Evolutionary conservation across 2,888 invertebrate species (phyloP).

Genomic region (Exephanes ischioxanthus): DNA sequence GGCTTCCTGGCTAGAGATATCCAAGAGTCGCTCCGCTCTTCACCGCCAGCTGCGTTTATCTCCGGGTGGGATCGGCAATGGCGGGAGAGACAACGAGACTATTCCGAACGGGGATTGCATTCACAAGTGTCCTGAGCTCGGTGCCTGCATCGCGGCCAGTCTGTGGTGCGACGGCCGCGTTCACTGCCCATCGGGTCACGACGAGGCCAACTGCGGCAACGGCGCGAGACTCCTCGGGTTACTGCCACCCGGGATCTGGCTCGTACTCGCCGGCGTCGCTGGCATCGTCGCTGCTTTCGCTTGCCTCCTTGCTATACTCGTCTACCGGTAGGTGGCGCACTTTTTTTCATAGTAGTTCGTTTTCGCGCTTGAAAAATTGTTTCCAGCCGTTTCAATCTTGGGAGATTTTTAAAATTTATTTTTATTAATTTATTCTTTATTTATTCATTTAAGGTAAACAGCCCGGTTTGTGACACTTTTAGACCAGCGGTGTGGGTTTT

Average conservation of each 20-base stretch:
- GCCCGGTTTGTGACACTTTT: too few relatives aligned
- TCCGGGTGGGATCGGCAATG: slow-evolving; percentile 74
- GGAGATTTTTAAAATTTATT: too few relatives aligned
- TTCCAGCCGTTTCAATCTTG: too few relatives aligned
- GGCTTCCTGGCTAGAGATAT: slow-evolving; percentile 92
- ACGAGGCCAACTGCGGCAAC: slow-evolving; percentile 88
- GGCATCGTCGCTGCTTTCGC: slow-evolving; percentile 85
- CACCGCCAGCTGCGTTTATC: slow-evolving; percentile 87
- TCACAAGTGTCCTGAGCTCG: slow-evolving; percentile 84
- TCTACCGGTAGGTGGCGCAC: slow-evolving; percentile 83
- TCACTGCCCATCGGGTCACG: slow-evolving; percentile 86
- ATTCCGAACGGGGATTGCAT: slow-evolving; percentile 79
- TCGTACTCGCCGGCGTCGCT: slow-evolving; percentile 82
- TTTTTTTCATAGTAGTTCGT: too few relatives aligned
- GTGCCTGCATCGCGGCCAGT: slow-evolving; percentile 83
- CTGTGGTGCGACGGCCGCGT: slow-evolving; percentile 86
- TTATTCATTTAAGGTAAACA: too few relatives aligned
- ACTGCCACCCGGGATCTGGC: slow-evolving; percentile 85
- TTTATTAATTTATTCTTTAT: too few relatives aligned
- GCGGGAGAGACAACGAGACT: slow-evolving; percentile 76
- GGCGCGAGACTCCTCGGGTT: slow-evolving; percentile 86
- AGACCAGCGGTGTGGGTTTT: too few relatives aligned
- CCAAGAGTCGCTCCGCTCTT: slow-evolving; percentile 88
- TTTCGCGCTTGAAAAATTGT: too few relatives aligned
- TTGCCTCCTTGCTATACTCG: slow-evolving; percentile 83